A percentile compares a stretch with the other conserved stretches of the same genome.
Evolutionary conservation across 2,797 vertebrate species (phyloP).

Genomic region (Picus viridis): DNA sequence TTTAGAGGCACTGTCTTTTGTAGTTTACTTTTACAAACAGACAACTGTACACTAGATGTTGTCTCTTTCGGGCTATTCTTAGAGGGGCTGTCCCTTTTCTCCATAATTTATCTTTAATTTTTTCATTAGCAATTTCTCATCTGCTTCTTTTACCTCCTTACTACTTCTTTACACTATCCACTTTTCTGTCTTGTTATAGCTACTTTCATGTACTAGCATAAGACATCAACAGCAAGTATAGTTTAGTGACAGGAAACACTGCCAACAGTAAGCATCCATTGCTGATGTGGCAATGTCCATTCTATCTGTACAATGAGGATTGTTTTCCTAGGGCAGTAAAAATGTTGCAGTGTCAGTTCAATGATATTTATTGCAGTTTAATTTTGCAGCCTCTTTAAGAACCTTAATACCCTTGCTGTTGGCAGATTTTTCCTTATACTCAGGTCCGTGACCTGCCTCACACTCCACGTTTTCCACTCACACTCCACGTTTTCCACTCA

Average conservation of each 20-base stretch:
- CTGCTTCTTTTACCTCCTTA: neutral
- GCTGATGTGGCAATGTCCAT: neutral
- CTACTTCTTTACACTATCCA: neutral
- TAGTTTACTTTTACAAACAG: neutral
- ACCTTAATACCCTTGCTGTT: neutral
- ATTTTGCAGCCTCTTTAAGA: neutral
- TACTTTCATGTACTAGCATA: neutral
- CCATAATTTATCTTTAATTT: neutral
- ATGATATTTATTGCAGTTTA: neutral
- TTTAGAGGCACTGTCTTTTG: neutral
- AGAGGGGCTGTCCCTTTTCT: neutral
- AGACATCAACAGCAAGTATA: neutral
- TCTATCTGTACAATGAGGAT: neutral
- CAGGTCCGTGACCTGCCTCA: neutral
- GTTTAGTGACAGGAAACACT: neutral
- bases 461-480: neutral
- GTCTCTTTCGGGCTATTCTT: neutral
- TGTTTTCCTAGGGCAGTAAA: neutral
- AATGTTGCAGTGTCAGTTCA: neutral
- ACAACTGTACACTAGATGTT: neutral
- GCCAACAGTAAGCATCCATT: neutral
- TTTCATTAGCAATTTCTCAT: neutral
- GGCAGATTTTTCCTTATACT: neutral
- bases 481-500: too few species aligned
- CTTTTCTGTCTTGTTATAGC: neutral